Percentiles rank a stretch among this genome's conserved stretches.
Conservation (phyloP, 2,113 vertebrate genomes). For the Martes martes region DNA sequence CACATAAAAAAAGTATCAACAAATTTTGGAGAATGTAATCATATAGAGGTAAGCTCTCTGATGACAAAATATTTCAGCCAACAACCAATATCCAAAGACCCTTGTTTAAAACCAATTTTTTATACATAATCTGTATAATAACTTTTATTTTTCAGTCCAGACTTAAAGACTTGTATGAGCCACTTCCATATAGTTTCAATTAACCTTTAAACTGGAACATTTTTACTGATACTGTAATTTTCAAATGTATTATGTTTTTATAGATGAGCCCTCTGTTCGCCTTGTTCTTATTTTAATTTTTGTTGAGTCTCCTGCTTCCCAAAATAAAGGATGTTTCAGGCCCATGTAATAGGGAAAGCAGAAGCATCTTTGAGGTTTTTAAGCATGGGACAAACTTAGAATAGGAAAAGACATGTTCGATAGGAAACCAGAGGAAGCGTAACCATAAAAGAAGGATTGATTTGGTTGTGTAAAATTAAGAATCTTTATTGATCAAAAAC, state of each 20-base stretch:
- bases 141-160: conserved; percentile 62
- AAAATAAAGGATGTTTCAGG: conserved; percentile 58
- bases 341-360: background rate
- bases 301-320: conserved; percentile 74
- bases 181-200: conserved; percentile 64
- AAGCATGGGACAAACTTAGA: conserved; percentile 75
- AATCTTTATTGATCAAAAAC: background rate
- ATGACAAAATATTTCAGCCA: background rate
- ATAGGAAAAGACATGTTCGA: background rate
- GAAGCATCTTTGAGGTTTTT: conserved; percentile 66
- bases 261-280: conserved; percentile 60
- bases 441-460: background rate
- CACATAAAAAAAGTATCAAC: background rate
- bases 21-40: background rate
- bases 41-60: background rate
- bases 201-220: conserved; percentile 69
- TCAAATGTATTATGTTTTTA: conserved; percentile 73
- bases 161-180: conserved; percentile 72
- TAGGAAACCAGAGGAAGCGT: background rate
- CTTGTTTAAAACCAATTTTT: conserved; percentile 66
- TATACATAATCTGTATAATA: background rate
- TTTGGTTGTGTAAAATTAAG: background rate
- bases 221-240: conserved; percentile 63
- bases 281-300: conserved; percentile 28
- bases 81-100: background rate